These are phyloP conservation scores for Pyrocoelia pectoralis DNA, from an alignment of 2,888 invertebrate genomes.

Conservation along the genomic window DNA sequence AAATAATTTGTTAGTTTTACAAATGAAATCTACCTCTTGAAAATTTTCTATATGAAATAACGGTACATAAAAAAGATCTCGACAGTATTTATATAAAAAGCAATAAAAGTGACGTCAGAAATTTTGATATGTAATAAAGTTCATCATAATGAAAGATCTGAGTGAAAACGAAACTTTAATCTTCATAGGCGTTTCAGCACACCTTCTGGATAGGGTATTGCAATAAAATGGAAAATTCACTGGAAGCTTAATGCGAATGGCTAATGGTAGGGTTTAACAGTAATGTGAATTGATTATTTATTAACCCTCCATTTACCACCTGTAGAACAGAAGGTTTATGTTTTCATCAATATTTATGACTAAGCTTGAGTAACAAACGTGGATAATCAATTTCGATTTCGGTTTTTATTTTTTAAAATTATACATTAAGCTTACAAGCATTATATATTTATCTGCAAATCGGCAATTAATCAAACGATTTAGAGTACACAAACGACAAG, in stretches of 20 bases:
- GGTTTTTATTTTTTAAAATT: slow-evolving; percentile 16
- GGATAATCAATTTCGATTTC: slow-evolving; percentile 26
- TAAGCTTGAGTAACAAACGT: slow-evolving; percentile 28
- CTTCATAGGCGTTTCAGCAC: slow-evolving; percentile 8
- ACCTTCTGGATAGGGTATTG: slow-evolving; percentile 7
- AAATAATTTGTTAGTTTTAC: too few relatives aligned
- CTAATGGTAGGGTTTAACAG: slow-evolving; percentile 30
- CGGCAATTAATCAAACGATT: slow-evolving; percentile 15
- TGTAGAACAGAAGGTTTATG: slow-evolving; percentile 30
- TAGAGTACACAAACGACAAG: background rate
- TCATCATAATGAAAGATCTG: slow-evolving; percentile 2
- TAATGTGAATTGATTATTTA: slow-evolving; percentile 32
- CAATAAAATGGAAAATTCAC: slow-evolving; percentile 20
- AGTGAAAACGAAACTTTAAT: slow-evolving; percentile 10
- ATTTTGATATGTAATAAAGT: slow-evolving; percentile 7
- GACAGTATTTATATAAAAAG: background rate
- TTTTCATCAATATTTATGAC: slow-evolving; percentile 35
- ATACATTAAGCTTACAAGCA: background rate
- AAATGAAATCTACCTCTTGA: too few relatives aligned
- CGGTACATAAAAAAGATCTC: background rate
- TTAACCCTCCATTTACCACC: slow-evolving; percentile 31
- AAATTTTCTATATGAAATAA: too few relatives aligned
- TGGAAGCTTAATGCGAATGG: slow-evolving; percentile 25
- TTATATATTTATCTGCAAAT: background rate
- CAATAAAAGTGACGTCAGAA: background rate